Evolutionary conservation across 2,888 invertebrate genomes (phyloP), one percentile per base, ranked within the genome.

Genomic region (Melolontha melolontha): DNA sequence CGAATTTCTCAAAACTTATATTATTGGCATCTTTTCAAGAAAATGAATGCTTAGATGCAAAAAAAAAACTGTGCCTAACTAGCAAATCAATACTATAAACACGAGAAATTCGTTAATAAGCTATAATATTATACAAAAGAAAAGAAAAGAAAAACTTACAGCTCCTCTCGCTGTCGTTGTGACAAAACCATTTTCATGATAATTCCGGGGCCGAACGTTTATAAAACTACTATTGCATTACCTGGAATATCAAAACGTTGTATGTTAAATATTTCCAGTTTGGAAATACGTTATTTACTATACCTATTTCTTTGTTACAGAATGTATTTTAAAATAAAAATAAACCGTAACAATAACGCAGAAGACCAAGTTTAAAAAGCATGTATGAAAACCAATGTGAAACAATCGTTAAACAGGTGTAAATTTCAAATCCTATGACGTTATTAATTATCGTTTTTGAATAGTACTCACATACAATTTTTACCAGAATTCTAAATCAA

Each of bases 141-240:
- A 50, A n/a, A n/a, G n/a, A n/a, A n/a, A n/a, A n/a, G n/a, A n/a
- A n/a, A n/a, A 66, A 95, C 97, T 96, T 87, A 97, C 98, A 98
- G 92, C 93, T 98, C 97, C 91, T 98, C 98, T 90, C 96, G 94
- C 92, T 98, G 97, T 89, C 97, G 95, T 91, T 97, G 97, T 87
- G 97, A 97, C 90, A 98, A 91, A 90, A 97, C 97, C 97, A 98
- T 98, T 95, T 95, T 96, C 96, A 95, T 95, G 87, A 89, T 91
- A 81, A 75, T 79, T 83, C 79, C 79, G 79, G 81, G 79, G 79
- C 78, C 76, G 75, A 75, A 78, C 71, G 71, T 74, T 64, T 71
- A 73, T 74, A 70, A 73, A 73, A 74, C 72, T 70, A 73, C 75
- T 81, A 82, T 78, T 78, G 77, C 81, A 82, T 81, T 74, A 81